A percentile compares a stretch with the other conserved stretches of the same genome.
These are phyloP conservation scores for Ellobius talpinus DNA, from an alignment of 2,113 vertebrate species.

Conservation along the genomic window DNA sequence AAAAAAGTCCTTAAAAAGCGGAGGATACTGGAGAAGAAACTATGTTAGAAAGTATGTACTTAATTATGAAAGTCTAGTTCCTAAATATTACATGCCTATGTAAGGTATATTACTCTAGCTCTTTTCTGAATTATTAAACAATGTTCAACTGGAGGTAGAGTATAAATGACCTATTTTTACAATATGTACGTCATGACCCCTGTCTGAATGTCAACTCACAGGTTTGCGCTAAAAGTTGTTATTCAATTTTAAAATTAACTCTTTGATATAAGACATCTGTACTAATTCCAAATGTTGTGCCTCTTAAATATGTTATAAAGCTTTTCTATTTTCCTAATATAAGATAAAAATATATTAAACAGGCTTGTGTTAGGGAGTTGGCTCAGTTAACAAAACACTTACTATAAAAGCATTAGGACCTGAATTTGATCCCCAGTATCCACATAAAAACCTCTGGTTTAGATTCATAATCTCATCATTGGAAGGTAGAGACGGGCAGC, in stretches of 20 bases:
- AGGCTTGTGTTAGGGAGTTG: not conserved
- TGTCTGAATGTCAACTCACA: not conserved
- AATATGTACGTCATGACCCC: not conserved
- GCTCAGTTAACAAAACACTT: not conserved
- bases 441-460: not conserved
- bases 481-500: too few species aligned
- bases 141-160: not conserved
- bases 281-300: not conserved
- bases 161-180: not conserved
- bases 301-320: not conserved
- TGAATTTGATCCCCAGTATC: not conserved
- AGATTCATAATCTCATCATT: too few species aligned
- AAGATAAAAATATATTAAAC: not conserved
- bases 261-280: constrained; percentile 13
- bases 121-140: not conserved
- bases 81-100: not conserved
- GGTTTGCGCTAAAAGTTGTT: not conserved
- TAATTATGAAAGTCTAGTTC: not conserved
- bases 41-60: not conserved
- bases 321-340: not conserved
- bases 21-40: not conserved
- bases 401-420: not conserved
- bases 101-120: not conserved
- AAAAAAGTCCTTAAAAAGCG: not conserved
- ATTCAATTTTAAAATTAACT: constrained; percentile 40